Base-by-base conservation (phyloP, 1,140 invertebrate genomes). In the Drosophila carrolli region DNA sequence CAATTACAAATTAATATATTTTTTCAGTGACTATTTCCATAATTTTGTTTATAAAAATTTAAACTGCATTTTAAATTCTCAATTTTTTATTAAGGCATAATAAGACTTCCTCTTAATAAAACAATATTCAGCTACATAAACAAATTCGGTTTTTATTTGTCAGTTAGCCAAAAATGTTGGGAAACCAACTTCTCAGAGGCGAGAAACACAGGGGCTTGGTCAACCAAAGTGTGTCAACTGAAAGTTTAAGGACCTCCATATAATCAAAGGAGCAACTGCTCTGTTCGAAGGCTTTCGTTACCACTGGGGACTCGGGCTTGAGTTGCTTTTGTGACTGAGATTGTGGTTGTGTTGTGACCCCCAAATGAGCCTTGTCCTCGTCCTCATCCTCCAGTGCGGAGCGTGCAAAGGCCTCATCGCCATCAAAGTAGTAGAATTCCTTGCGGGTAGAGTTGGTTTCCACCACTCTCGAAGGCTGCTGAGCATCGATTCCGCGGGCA, bases 401-500 rank as follows among this genome's bases (percentile, higher is more conserved):
- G 10, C 89, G 83, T 2, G 81, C 72, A 23, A 91, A 82, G 13
- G 89, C 88, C 46, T 91, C 84, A 16, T 93, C 86, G 35, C 86
- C 91, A 62, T 93, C 89, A 37, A 77, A 91, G 43, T 78, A 92
- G 19, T 92, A 92, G 13, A 92, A 92, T 16, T 90, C 91, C 50
- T 91, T 92, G 10, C 89, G 73, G 13, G 91, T 92, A 2, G 81
- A 93, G 63, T 86, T 93, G 0, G 80, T 90, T 55, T 91, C 90
- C n/a, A 88, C 82, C 0, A 90, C 68, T 1, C 76, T 73, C 14
- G 79, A 43, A 0, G 89, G 80, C 61, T 86, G 83, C 6, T 92
- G 81, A 4, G 77, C 85, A 40, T 78, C 79, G 41, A 81, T 59
- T 35, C 79, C 78, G 0, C 77, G 75, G 1, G 91, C 84, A 55